A percentile compares a stretch with the other conserved stretches of the same genome.
phyloP scores from a whole-genome alignment of 2,797 vertebrate genomes.

The Tolypeutes matacus region DNA sequence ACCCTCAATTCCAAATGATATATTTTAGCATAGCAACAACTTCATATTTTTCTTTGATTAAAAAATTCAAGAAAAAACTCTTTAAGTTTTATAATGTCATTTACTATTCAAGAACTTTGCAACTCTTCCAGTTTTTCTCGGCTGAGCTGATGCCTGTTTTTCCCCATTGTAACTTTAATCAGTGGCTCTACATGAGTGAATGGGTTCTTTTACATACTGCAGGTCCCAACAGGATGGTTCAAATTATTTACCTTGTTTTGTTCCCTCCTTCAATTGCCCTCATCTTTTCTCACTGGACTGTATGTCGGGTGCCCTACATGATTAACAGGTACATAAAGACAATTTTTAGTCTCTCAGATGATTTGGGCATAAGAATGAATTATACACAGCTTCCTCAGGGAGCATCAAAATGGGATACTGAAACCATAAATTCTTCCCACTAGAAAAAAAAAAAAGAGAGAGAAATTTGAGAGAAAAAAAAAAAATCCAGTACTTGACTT shows the following conservation, averaged over 20 bases:
- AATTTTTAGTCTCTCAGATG: neutral
- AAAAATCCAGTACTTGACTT: too few relatives aligned
- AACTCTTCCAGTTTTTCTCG: neutral
- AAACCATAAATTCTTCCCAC: neutral
- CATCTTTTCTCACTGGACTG: slow-evolving; percentile 11
- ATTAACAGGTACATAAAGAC: neutral
- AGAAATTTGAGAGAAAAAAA: neutral
- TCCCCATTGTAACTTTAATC: neutral
- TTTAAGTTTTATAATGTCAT: too few relatives aligned
- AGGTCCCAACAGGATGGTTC: neutral
- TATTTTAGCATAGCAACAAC: neutral
- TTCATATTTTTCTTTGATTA: neutral
- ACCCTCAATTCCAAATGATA: neutral
- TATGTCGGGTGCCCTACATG: neutral
- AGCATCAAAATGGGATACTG: neutral
- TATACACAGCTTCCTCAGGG: neutral
- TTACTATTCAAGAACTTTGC: neutral
- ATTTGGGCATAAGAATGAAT: neutral
- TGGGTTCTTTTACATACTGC: fast-evolving
- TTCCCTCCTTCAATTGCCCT: neutral
- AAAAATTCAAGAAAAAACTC: neutral
- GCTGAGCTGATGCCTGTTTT: neutral
- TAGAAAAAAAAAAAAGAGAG: neutral
- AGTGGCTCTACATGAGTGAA: neutral
- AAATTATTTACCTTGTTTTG: neutral